Conservation (phyloP, 2,888 invertebrate species). For the Odontothrips loti region DNA sequence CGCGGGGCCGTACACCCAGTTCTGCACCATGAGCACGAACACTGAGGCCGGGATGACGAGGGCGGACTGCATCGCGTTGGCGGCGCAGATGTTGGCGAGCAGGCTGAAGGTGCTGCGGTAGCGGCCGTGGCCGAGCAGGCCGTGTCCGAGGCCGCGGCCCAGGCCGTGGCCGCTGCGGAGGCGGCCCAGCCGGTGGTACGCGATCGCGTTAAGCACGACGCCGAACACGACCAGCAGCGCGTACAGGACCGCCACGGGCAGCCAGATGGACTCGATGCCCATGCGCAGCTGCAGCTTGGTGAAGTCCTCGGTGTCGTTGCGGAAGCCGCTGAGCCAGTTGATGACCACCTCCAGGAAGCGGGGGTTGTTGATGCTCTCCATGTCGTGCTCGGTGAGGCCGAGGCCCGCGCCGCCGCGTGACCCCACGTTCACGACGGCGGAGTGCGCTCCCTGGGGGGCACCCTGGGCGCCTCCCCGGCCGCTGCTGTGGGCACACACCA, state of each 20-base stretch:
- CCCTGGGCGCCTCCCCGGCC: neutral
- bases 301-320: conserved; percentile 52
- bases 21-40: conserved; percentile 62
- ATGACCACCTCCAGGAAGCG: conserved; percentile 45
- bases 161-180: neutral
- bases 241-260: conserved; percentile 60
- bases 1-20: conserved; percentile 69
- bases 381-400: neutral
- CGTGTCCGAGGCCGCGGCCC: neutral
- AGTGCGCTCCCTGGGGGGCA: neutral
- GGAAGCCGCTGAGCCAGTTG: conserved; percentile 44
- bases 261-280: conserved; percentile 55
- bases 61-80: conserved; percentile 62
- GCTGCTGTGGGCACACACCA: neutral
- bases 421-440: neutral
- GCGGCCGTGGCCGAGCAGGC: too few species aligned
- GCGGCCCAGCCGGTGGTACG: neutral
- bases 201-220: conserved; percentile 51
- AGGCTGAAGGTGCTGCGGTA: conserved; percentile 33
- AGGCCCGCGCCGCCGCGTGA: neutral
- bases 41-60: conserved; percentile 65
- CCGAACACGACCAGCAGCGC: conserved; percentile 55
- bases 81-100: conserved; percentile 61
- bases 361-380: conserved; percentile 31
- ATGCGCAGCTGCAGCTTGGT: conserved; percentile 57